Evolutionary conservation across 2,888 invertebrate genomes (phyloP).

Genomic region (Agrilus biguttatus): DNA sequence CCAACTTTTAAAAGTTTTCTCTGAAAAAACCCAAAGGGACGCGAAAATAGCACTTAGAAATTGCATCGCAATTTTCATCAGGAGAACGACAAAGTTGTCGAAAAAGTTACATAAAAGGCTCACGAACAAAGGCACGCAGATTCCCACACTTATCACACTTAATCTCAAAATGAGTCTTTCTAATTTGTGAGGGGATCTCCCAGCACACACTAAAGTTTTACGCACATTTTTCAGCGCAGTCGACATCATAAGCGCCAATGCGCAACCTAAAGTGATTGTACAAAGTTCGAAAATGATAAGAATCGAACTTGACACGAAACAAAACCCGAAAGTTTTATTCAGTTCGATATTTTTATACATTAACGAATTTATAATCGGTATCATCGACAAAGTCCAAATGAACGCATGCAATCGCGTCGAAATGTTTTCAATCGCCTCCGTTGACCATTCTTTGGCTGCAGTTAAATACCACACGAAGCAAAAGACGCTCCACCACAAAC

Average conservation of each 20-base stretch:
- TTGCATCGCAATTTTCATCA: conserved; percentile 18
- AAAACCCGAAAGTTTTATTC: conserved; percentile 69
- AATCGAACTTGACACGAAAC: conserved; percentile 42
- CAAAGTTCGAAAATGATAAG: conserved; percentile 17
- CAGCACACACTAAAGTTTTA: conserved; percentile 37
- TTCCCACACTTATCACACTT: conserved; percentile 63
- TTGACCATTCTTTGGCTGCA: conserved; percentile 85
- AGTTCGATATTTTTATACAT: conserved; percentile 65
- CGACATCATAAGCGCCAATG: conserved; percentile 59
- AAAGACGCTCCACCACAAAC: conserved; percentile 79
- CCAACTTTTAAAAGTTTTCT: conserved; percentile 25
- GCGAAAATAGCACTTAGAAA: conserved; percentile 22
- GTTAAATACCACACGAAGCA: conserved; percentile 83
- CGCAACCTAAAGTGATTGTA: conserved; percentile 43
- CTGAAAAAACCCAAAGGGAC: conserved; percentile 24
- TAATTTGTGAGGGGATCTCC: conserved; percentile 43
- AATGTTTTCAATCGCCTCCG: conserved; percentile 77
- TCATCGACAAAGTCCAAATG: conserved; percentile 79
- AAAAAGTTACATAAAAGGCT: conserved; percentile 47
- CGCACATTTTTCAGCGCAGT: conserved; percentile 65
- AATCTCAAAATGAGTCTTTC: conserved; percentile 60
- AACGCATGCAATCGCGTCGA: conserved; percentile 74
- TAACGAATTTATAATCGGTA: conserved; percentile 70
- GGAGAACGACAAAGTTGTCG: conserved; percentile 16
- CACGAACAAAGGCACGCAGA: conserved; percentile 56